Conservation (phyloP, 2,113 vertebrate species). For the Ptilonorhynchus violaceus region DNA sequence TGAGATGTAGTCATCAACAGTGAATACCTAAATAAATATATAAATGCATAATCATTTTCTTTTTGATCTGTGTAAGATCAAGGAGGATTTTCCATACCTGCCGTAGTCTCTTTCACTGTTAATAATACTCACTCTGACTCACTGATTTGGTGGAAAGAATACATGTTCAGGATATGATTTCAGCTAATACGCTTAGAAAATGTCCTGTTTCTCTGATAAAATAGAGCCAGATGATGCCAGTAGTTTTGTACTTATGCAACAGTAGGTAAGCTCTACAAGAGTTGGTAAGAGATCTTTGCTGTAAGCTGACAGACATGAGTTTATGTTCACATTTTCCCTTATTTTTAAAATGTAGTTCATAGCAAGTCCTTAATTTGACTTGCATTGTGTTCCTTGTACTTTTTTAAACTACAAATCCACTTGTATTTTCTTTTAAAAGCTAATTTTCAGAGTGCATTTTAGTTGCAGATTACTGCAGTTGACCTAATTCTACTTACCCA, state of each 20-base stretch:
- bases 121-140: background rate
- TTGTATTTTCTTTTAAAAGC: background rate
- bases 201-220: background rate
- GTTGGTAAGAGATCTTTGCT: background rate
- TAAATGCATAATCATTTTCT: background rate
- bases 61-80: conserved; percentile 19
- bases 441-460: background rate
- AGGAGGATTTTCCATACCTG: background rate
- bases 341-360: background rate
- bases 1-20: background rate
- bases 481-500: background rate
- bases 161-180: background rate
- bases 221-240: background rate
- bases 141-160: background rate
- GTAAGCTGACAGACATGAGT: background rate
- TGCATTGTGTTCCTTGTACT: background rate
- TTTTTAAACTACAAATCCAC: background rate
- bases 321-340: background rate
- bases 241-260: background rate
- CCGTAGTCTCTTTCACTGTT: background rate
- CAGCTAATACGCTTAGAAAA: background rate
- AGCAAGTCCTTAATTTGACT: background rate
- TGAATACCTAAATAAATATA: background rate
- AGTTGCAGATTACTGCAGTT: background rate
- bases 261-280: background rate